Percentiles rank a stretch among this genome's conserved stretches.
Conservation (phyloP, 2,113 vertebrate genomes). For the Actinemys pallida region DNA sequence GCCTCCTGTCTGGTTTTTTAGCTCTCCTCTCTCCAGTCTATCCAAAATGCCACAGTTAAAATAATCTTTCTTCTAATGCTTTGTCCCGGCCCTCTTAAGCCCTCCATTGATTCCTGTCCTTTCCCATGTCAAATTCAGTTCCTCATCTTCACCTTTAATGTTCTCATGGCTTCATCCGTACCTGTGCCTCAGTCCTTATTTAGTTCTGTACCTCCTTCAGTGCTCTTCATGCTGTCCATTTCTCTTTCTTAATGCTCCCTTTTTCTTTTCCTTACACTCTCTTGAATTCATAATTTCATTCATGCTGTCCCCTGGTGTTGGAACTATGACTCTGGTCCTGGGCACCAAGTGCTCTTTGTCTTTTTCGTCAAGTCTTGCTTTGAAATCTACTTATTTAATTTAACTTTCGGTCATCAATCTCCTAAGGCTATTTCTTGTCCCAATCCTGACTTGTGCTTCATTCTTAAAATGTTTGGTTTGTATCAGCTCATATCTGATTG, state of each 20-base stretch:
- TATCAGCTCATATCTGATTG: not conserved
- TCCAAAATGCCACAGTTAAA: not conserved
- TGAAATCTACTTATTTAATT: not conserved
- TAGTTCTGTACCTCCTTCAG: not conserved
- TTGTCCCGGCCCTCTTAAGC: not conserved
- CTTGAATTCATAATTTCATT: not conserved
- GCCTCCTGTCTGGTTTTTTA: not conserved
- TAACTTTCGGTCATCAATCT: not conserved
- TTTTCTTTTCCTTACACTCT: not conserved
- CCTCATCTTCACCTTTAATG: not conserved
- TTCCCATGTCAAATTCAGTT: not conserved
- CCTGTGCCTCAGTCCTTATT: not conserved
- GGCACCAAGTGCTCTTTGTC: not conserved
- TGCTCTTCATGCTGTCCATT: not conserved
- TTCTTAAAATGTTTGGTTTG: not conserved
- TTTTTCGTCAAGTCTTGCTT: not conserved
- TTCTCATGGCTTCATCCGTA: not conserved
- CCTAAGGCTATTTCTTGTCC: not conserved
- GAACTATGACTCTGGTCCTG: not conserved
- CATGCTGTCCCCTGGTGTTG: not conserved
- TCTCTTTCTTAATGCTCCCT: not conserved
- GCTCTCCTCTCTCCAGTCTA: not conserved
- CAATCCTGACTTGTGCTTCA: not conserved
- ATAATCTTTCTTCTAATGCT: not conserved
- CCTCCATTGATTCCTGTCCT: not conserved